Percentiles rank a stretch among this genome's conserved stretches.
Conservation (phyloP, 1,140 invertebrate genomes). For the Eumeta japonica region DNA sequence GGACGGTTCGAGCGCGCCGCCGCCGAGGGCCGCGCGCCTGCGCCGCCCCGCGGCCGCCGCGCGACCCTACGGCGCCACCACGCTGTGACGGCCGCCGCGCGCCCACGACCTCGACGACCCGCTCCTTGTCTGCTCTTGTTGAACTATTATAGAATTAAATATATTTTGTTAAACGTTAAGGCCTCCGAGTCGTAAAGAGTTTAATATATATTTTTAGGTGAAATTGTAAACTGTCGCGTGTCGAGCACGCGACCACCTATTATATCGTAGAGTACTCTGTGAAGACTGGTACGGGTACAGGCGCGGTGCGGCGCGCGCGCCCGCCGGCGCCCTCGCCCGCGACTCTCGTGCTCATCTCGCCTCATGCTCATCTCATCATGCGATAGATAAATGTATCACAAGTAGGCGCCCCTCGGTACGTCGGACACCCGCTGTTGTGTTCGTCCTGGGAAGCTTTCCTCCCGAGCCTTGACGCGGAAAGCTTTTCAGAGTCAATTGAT, state of each 20-base stretch:
- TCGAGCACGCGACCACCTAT: too few species aligned
- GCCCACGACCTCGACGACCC: conserved; percentile 23
- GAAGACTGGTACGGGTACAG: too few species aligned
- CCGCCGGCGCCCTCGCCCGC: too few species aligned
- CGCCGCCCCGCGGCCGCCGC: conserved; percentile 15
- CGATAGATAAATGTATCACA: conserved; percentile 57
- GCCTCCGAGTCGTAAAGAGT: too few species aligned
- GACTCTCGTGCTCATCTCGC: too few species aligned
- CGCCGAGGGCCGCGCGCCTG: conserved; percentile 9
- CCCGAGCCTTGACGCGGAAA: not conserved
- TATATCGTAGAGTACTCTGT: too few species aligned
- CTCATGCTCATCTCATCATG: too few species aligned
- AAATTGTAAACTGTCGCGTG: too few species aligned
- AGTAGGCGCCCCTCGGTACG: conserved; percentile 46
- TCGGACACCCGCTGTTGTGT: not conserved
- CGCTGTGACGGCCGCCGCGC: conserved; percentile 36
- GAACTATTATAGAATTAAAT: conserved; percentile 48
- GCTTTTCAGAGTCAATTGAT: too few species aligned
- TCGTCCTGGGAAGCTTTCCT: conserved; percentile 43
- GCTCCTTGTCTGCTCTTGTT: conserved; percentile 50
- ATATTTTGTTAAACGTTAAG: conserved; percentile 48
- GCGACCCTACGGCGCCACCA: conserved; percentile 36
- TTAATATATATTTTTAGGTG: too few species aligned
- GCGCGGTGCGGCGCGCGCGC: too few species aligned
- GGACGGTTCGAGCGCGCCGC: conserved; percentile 59